Percentiles rank a stretch among this genome's conserved stretches.
Evolutionary conservation across 2,113 vertebrate genomes (phyloP).

Genomic region (Campylorhamphus procurvoides): DNA sequence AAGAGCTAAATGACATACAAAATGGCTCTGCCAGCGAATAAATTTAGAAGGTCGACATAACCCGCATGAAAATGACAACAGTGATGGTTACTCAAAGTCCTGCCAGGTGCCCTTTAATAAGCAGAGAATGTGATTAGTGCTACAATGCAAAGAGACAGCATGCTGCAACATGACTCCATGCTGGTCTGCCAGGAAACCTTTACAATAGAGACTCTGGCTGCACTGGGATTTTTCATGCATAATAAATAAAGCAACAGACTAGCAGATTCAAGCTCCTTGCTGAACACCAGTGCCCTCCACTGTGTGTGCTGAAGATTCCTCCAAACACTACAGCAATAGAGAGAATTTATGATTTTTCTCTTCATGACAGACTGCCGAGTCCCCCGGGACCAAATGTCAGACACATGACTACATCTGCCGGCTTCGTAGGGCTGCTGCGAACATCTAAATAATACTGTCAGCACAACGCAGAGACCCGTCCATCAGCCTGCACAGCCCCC

Average conservation of each 20-base stretch:
- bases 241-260: constrained; percentile 54
- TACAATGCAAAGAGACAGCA: constrained; percentile 43
- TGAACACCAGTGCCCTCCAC: constrained; percentile 51
- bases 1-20: not conserved
- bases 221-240: constrained; percentile 65
- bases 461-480: not conserved
- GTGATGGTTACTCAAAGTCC: constrained; percentile 30
- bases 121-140: constrained; percentile 50
- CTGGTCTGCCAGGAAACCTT: constrained; percentile 61
- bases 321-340: not conserved
- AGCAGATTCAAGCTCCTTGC: constrained; percentile 15
- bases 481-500: not conserved
- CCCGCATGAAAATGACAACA: not conserved
- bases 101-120: constrained; percentile 69
- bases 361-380: not conserved
- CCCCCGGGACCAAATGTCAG: not conserved
- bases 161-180: constrained; percentile 63
- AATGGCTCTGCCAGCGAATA: not conserved
- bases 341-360: constrained; percentile 15
- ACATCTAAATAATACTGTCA: constrained; percentile 37
- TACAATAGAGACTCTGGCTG: constrained; percentile 27
- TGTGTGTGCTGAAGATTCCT: not conserved
- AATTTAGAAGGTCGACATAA: not conserved
- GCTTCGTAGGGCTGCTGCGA: not conserved
- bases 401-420: not conserved